Conservation (phyloP, 2,113 vertebrate genomes). For the Hypanus sabinus region DNA sequence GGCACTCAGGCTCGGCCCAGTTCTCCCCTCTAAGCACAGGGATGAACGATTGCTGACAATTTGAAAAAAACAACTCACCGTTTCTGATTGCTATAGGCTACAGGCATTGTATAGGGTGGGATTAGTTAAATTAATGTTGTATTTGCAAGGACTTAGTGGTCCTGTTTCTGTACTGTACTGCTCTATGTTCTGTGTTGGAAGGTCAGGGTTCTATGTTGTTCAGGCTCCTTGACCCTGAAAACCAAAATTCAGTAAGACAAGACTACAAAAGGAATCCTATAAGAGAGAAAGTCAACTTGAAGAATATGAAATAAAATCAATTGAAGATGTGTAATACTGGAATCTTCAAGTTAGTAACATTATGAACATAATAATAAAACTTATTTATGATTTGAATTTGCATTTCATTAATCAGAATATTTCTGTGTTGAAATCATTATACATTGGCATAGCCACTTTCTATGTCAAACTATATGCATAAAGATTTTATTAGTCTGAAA, state of each 20-base stretch:
- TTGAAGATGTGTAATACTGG: too few species aligned
- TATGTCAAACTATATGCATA: not conserved
- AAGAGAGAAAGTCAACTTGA: not conserved
- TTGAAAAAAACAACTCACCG: not conserved
- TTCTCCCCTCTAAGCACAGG: not conserved
- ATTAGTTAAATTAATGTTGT: too few species aligned
- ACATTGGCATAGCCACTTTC: not conserved
- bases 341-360: not conserved
- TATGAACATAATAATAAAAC: not conserved
- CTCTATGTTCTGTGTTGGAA: too few species aligned
- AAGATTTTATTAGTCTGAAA: not conserved
- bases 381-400: not conserved
- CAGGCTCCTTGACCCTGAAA: not conserved
- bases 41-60: not conserved
- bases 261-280: not conserved
- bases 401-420: not conserved
- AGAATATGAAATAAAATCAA: not conserved
- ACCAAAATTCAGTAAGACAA: not conserved
- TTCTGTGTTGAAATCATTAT: not conserved
- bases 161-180: too few species aligned
- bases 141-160: too few species aligned
- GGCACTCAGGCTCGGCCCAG: not conserved
- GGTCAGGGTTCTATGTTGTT: too few species aligned
- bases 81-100: not conserved
- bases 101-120: not conserved